phyloP scores from a whole-genome alignment of 2,888 invertebrate genomes.

The Stictocephala bisonia region DNA sequence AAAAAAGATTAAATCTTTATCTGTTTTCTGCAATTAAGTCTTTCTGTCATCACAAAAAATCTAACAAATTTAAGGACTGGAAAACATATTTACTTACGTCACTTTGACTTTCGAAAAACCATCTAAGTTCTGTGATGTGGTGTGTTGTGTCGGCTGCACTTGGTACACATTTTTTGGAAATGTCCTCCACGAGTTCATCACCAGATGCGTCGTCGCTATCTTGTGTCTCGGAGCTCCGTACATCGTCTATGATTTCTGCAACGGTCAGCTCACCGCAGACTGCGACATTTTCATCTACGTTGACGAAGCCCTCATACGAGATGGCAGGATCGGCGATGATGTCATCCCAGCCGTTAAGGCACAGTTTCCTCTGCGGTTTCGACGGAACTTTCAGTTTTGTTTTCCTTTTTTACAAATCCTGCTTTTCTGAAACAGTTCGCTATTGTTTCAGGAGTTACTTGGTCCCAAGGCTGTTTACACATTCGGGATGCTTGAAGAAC shows the following conservation, averaged over 20 bases:
- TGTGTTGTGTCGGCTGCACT: too few relatives aligned
- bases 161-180: too few relatives aligned
- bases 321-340: constrained; percentile 10
- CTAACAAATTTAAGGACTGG: too few relatives aligned
- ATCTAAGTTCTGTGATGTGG: too few relatives aligned
- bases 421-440: constrained; percentile 15
- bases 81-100: too few relatives aligned
- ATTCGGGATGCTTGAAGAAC: constrained; percentile 21
- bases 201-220: constrained; percentile 12
- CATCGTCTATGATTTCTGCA: too few relatives aligned
- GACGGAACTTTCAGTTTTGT: not conserved
- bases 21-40: too few relatives aligned
- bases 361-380: constrained; percentile 10
- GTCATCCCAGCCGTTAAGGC: constrained; percentile 25
- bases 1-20: too few relatives aligned
- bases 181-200: constrained; percentile 18
- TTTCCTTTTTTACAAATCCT: constrained; percentile 6
- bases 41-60: too few relatives aligned
- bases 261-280: too few relatives aligned
- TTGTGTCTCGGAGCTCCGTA: not conserved
- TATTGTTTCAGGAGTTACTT: constrained; percentile 10
- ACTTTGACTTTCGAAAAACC: too few relatives aligned
- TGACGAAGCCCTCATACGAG: constrained; percentile 36
- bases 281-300: constrained; percentile 46
- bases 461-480: constrained; percentile 11